These are phyloP conservation scores for Eueremaeus valkanovi DNA, from an alignment of 2,888 invertebrate genomes.

Conservation along the genomic window DNA sequence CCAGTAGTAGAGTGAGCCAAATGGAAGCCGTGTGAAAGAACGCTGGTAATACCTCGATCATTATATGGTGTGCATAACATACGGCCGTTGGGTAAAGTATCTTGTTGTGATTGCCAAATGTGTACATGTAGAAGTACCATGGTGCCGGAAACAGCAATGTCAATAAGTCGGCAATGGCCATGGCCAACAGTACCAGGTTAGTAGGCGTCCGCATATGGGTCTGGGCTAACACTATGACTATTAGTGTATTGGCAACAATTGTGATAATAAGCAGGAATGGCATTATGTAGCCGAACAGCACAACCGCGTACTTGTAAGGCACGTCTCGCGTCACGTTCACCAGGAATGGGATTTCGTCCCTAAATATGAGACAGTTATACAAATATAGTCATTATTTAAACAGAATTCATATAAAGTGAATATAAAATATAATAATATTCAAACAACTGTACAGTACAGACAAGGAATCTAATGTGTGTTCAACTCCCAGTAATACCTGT, in stretches of 20 bases:
- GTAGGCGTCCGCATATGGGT: conserved; percentile 88
- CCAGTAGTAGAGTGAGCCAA: conserved; percentile 84
- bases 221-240: conserved; percentile 82
- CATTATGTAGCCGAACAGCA: conserved; percentile 72
- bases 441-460: no score
- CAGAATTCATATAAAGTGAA: no score
- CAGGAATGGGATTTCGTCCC: no score
- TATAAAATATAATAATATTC: no score
- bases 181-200: conserved; percentile 86
- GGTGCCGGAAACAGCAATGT: conserved; percentile 85
- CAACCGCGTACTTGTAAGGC: conserved; percentile 63
- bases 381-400: no score
- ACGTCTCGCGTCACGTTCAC: conserved; percentile 47
- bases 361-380: no score
- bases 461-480: no score
- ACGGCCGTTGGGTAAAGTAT: conserved; percentile 69
- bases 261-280: conserved; percentile 81
- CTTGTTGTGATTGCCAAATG: conserved; percentile 79
- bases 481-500: no score
- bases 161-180: conserved; percentile 92
- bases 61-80: conserved; percentile 68
- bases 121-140: conserved; percentile 87
- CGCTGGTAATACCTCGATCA: conserved; percentile 63
- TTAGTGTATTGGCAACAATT: conserved; percentile 82
- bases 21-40: conserved; percentile 91